phyloP scores from a whole-genome alignment of 2,797 vertebrate species.

The Malacoraja senta region DNA sequence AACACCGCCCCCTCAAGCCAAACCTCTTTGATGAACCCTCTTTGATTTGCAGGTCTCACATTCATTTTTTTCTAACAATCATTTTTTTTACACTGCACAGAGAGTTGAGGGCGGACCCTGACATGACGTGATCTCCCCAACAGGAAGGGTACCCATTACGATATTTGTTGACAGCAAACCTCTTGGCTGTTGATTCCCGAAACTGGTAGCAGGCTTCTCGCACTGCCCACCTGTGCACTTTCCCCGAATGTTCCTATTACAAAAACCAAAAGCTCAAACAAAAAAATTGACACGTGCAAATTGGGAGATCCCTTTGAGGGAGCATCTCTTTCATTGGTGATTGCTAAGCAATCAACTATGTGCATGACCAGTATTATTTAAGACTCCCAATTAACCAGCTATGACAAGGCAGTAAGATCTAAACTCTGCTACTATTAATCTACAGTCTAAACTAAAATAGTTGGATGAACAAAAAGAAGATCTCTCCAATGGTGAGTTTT shows the following conservation, averaged over 20 bases:
- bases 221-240: too few relatives aligned
- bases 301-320: background rate
- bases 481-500: background rate
- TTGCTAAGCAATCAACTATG: background rate
- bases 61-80: too few relatives aligned
- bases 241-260: background rate
- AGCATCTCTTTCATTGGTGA: background rate
- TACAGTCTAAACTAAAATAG: background rate
- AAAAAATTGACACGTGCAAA: too few relatives aligned
- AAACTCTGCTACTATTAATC: background rate
- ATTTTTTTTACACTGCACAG: background rate
- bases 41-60: background rate
- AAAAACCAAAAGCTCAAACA: background rate
- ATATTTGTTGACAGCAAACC: background rate
- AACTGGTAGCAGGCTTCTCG: background rate
- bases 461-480: background rate
- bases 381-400: background rate
- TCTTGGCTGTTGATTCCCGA: background rate
- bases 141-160: constrained; percentile 24
- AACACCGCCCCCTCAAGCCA: constrained; percentile 2
- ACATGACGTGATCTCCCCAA: background rate
- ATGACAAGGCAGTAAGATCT: background rate
- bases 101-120: background rate
- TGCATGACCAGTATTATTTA: background rate
- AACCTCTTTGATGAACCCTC: background rate